A percentile compares a stretch with the other conserved stretches of the same genome.
phyloP scores from a whole-genome alignment of 2,797 vertebrate species.

The Trachops cirrhosus region DNA sequence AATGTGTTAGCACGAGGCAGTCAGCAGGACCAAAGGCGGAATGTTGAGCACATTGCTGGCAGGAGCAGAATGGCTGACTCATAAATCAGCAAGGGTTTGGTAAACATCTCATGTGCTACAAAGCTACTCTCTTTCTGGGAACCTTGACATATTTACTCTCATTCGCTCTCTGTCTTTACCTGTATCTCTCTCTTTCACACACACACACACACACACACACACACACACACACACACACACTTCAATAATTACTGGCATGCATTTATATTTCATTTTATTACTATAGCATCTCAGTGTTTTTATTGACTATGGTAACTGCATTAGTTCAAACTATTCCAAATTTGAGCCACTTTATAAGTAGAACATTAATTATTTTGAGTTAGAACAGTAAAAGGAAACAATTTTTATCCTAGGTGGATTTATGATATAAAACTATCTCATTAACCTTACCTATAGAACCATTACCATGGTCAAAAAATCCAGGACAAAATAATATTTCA shows the following conservation, averaged over 20 bases:
- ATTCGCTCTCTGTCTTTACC: not conserved
- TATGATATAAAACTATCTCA: constrained; percentile 44
- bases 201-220: too few relatives aligned
- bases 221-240: not conserved
- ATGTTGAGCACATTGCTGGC: constrained; percentile 13
- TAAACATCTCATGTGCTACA: constrained; percentile 23
- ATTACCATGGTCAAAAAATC: constrained; percentile 49
- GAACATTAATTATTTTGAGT: constrained; percentile 48
- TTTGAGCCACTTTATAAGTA: not conserved
- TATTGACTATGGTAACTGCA: not conserved
- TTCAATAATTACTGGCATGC: not conserved
- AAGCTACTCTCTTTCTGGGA: constrained; percentile 38
- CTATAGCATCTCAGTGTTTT: not conserved
- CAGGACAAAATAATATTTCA: constrained; percentile 15
- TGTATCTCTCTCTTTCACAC: not conserved
- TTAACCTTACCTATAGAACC: constrained; percentile 51
- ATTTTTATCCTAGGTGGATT: not conserved
- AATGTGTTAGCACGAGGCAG: not conserved
- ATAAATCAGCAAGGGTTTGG: constrained; percentile 56
- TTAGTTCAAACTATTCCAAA: constrained; percentile 37
- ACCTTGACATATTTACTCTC: constrained; percentile 3
- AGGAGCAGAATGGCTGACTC: not conserved
- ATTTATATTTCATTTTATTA: constrained; percentile 57
- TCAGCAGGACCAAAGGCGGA: not conserved
- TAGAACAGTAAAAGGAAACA: constrained; percentile 37